Conservation (phyloP, 2,797 vertebrate species). For the Numenius phaeopus region DNA sequence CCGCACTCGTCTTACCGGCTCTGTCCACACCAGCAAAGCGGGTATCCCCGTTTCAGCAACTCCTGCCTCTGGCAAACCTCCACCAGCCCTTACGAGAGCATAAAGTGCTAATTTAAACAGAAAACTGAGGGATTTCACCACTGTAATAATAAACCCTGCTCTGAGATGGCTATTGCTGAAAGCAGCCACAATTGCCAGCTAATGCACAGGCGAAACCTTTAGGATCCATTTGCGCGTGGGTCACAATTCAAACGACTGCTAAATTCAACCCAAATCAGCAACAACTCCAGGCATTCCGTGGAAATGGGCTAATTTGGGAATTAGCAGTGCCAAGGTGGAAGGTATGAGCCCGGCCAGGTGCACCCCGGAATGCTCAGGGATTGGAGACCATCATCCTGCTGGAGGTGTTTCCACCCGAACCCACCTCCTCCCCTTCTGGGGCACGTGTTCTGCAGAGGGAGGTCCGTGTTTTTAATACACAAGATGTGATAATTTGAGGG, state of each 20-base stretch:
- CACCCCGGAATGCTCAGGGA: accelerated
- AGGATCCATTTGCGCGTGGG: background rate
- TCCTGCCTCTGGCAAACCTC: slow-evolving; percentile 7
- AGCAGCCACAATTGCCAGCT: background rate
- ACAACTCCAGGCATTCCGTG: background rate
- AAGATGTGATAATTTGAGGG: accelerated
- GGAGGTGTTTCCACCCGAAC: accelerated
- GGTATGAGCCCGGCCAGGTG: accelerated
- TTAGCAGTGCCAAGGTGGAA: accelerated
- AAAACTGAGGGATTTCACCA: background rate
- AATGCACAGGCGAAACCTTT: background rate
- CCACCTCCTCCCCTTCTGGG: background rate
- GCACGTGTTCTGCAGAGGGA: accelerated
- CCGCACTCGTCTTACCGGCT: background rate
- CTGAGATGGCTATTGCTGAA: background rate
- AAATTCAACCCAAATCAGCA: background rate
- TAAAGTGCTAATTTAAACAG: background rate
- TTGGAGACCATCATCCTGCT: accelerated
- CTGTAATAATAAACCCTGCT: background rate
- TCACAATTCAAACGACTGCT: background rate
- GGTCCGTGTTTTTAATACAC: accelerated
- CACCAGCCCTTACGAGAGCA: background rate
- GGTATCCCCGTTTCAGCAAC: background rate
- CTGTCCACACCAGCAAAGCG: background rate
- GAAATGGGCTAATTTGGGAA: background rate